Evolutionary conservation across 2,888 invertebrate genomes (phyloP), one percentile per base, ranked within the genome.

Genomic region (Poecilus cupreus): DNA sequence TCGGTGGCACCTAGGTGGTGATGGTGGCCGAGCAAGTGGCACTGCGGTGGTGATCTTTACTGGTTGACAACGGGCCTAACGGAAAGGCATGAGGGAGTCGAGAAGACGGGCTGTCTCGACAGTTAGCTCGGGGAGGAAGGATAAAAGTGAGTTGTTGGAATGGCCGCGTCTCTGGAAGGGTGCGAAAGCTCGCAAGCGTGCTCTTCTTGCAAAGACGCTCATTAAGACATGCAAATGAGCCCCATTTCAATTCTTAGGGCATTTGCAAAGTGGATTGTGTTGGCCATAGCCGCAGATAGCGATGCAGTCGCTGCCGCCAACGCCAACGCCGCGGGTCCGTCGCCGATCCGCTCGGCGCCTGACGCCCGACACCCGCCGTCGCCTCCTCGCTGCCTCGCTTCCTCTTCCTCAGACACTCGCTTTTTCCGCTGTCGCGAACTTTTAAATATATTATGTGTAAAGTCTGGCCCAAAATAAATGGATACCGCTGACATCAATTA

Each of bases 141-240:
- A 86, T 86, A 86, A 87, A 86, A 87, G 86, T 86, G 85, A 86
- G 86, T 86, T 86, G 87, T 86, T 86, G 86, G 86, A 87, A 86
- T 85, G 85, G 84, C 84, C 83, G 83, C 84, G 85, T 84, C 75
- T 84, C 76, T 68, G 80, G 82, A 83, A 85, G 84, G 84, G 82
- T 84, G 83, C 82, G 85, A 84, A 84, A 84, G 85, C 86, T 85
- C 86, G 85, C 85, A 83, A 85, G 85, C 86, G 86, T 87, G 87
- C 87, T 85, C 86, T 84, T 87, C 86, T 85, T 86, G 87, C 87
- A 87, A 88, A 88, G 88, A 87, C 87, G 87, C 88, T 88, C 88
- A 88, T 88, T 88, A 88, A 88, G 88, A 87, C 86, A 88, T 88
- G 88, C 88, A 88, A 88, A 88, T 88, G 87, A 88, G 87, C 85